Base-by-base conservation (phyloP, 2,888 invertebrate genomes). In the Agriopis aurantiaria region DNA sequence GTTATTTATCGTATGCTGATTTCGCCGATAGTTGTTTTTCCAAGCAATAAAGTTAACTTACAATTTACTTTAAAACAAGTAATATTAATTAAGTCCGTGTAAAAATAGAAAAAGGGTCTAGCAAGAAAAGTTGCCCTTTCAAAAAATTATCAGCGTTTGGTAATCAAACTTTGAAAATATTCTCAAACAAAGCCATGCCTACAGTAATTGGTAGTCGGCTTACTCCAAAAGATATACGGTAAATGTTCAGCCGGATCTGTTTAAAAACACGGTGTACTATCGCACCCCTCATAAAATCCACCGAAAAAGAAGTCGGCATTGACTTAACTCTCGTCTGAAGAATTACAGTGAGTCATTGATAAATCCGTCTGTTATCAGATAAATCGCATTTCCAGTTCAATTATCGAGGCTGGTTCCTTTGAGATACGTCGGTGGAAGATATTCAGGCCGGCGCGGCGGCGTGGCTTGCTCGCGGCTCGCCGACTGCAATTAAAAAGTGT, bases 391-490 rank as follows among this genome's bases (percentile, higher is more conserved):
- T 80, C 80, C 76, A 74, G 78, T 76, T 77, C 72, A 79, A 79
- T 81, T 77, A 83, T 78, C 77, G 75, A 78, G 74, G 75, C 76
- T 77, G 80, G 80, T 82, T 80, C 76, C 75, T 81, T 74, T 73
- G 67, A 74, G 69, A 70, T 61, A 60, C 67, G 76, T 68, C 70
- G 80, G 75, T 80, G 73, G 75, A 80, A 82, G 82, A 82, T 83
- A 89, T 90, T 84, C 82, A 87, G 84, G 86, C 80, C 84, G 80
- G 70, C 84, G 80, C 84, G 80, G 70, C 84, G 80, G 70, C 74
- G 77, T 77, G 77, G 78, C 71, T 72, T 69, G 74, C 80, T 80
- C 75, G 82, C 75, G 76, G 80, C 77, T 33, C 33, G 33, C 33
- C 33, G 33, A 33, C 33, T 77, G 81, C 80, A 86, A 85, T 89